Base-by-base conservation (phyloP, 1,140 invertebrate species). In the Stegodyphus mimosarum region DNA sequence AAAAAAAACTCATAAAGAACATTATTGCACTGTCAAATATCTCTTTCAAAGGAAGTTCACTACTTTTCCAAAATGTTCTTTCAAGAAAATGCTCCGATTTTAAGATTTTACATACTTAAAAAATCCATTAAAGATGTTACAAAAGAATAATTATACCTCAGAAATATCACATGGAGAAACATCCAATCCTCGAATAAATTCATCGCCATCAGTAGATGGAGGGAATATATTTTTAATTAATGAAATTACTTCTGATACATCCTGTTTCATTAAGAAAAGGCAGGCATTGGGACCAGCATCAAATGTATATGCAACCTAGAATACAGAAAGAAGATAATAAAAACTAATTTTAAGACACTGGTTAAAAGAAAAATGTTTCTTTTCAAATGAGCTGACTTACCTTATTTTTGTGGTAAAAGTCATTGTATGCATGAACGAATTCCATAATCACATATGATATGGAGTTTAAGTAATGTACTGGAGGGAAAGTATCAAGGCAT, bases 271-370 rank as follows among this genome's bases (percentile, higher is more conserved):
- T 18, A 98, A 90, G 91, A 96, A 99, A 0, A 99, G 89, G 90
- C 96, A 98, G 6, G 96, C 97, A 92, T 99, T 99, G 79, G 97
- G 96, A 11, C 98, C 98, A 86, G 98, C 98, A 93, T 99, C 98
- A 92, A 97, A 99, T 49, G 97, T 99, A 90, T 99, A 99, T 6
- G 96, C 96, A 6, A 95, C 92, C 94, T 95, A 88, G 80, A 90
- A 91, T 83, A 83, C 83, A 89, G 87, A 88, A 78, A 53, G 17
- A 73, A 70, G 69, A 17, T 66, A 53, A 66, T n/a, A 86, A 67
- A 17, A n/a, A 67, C 17, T 6, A 18, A 6, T 18, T 63, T 63
- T 63, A n/a, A 63, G 60, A 18, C n/a, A 15, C 17, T n/a, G 33
- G 10, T 63, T 63, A 11, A 63, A 63, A 63, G n/a, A 63, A 63